Evolutionary conservation across 2,113 vertebrate species (phyloP), one percentile per base, ranked within the genome.

Genomic region (Sprattus sprattus): DNA sequence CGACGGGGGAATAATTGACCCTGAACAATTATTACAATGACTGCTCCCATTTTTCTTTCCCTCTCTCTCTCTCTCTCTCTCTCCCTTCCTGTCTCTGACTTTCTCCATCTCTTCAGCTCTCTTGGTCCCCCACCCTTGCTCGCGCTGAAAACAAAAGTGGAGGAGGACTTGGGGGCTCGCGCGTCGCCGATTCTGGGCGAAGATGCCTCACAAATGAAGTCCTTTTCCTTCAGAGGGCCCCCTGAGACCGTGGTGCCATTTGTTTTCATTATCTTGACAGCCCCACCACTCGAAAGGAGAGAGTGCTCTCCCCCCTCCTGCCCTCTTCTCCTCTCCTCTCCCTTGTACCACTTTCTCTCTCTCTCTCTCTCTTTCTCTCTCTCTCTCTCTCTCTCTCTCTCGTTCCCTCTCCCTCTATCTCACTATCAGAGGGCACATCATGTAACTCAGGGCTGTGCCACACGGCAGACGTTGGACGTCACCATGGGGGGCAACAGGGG

Each of bases 1-100:
- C 93, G 94, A 94, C 94, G 95, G 96, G 96, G 96, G 96, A 96
- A 96, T 96, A 95, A 95, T 96, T 97, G 96, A 97, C 96, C 97
- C 96, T 92, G 93, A 94, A 95, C 94, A 93, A 94, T 95, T 93
- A 95, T 95, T 94, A 93, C 93, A 92, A 91, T 94, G 91, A 95
- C 92, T 88, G 91, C 92, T 90, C 92, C 92, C 93, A 93, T 93
- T 94, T 94, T 93, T 94, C 93, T 93, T 91, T 87, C 82, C 50
- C 78, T 10, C 20, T 75, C 82, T 75, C 28, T 46, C 32, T 10
- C 45, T 88, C 18, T 83, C 28, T 32, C 9, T 39, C 28, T 39
- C 28, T 71, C 6, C 25, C 6, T 67, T 8, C 10, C 64, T 45
- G 13, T 15, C 71, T n/a, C 46, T 84, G 89, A 49, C 49, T 82